Evolutionary conservation across 2,797 vertebrate species (phyloP).

Genomic region (Zenarchopterus dispar): DNA sequence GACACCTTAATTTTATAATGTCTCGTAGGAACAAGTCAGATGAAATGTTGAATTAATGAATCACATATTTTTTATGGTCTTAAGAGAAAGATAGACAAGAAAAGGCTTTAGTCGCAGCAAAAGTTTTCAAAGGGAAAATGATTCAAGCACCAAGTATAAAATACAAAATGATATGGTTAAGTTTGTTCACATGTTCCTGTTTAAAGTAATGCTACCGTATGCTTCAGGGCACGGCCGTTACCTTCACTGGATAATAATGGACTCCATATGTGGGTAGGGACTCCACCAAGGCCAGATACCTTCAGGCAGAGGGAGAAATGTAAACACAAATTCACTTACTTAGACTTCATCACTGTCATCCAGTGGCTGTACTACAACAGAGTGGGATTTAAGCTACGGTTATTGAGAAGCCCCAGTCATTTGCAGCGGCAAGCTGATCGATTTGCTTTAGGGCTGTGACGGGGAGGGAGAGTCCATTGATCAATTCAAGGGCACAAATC

Average conservation of each 20-base stretch:
- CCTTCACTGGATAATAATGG: slow-evolving; percentile 99
- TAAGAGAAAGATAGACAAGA: not conserved
- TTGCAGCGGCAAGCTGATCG: slow-evolving; percentile 55
- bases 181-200: slow-evolving; percentile 19
- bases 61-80: not conserved
- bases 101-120: not conserved
- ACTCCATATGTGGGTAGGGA: slow-evolving; percentile 96
- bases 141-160: slow-evolving; percentile 1
- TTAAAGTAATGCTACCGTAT: slow-evolving; percentile 43
- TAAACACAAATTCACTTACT: slow-evolving; percentile 48
- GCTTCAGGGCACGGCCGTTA: slow-evolving; percentile 69
- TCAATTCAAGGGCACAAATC: slow-evolving; percentile 75
- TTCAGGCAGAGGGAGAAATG: slow-evolving; percentile 67
- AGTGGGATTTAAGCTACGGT: slow-evolving; percentile 56
- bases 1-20: slow-evolving; percentile 60
- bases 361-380: slow-evolving; percentile 28
- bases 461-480: slow-evolving; percentile 59
- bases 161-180: slow-evolving; percentile 2
- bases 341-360: slow-evolving; percentile 64
- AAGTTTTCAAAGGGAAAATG: not conserved
- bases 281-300: slow-evolving; percentile 96
- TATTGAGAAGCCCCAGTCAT: slow-evolving; percentile 56
- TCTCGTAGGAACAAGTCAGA: slow-evolving; percentile 44
- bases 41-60: not conserved
- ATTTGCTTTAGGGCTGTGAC: slow-evolving; percentile 67